Base-by-base conservation (phyloP, 2,888 invertebrate genomes). In the Nemapogon koenigi region DNA sequence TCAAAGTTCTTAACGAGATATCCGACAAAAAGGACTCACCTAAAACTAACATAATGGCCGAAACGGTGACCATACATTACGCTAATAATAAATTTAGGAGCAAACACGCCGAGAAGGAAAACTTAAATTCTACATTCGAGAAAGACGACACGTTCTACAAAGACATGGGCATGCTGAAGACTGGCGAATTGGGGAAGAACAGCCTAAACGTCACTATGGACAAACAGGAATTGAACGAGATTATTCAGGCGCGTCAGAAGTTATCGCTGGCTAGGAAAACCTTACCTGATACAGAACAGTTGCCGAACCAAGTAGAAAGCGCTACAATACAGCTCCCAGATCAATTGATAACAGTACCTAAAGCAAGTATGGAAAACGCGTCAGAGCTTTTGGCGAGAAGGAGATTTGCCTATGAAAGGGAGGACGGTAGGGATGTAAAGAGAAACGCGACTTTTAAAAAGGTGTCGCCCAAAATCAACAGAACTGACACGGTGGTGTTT, bases 161-260 rank as follows among this genome's bases (percentile, higher is more conserved):
- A 49, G 72, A 76, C 3, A 71, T 70, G 65, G 66, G 59, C 0
- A 29, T 70, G 19, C 57, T 53, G 2, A 67, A 56, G 36, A 55
- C 67, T 0, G 58, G 59, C 0, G 73, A 69, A 2, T 43, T 43
- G 4, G 65, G 53, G 0, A 57, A 51, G 33, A 71, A 62, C 18
- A 78, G 70, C 42, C 28, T 75, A 2, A 78, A 73, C 41, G 65
- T 72, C 0, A 78, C 75, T 0, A 42, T 73, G 2, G 78, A 76
- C 17, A 80, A 80, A 42, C 69, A 75, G 39, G 78, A 78, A 43
- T 38, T 78, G 32, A 78, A 76, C 33, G 78, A 78, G 41, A 78
- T 78, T 2, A 76, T 75, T 37, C 78, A 76, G 44, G 78, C 78
- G 13, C 48, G 78, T 7, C 76, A 78, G 39, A 78, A 78, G 46